These are phyloP conservation scores for Vombatus ursinus DNA, from an alignment of 2,113 vertebrate species.

Conservation along the genomic window DNA sequence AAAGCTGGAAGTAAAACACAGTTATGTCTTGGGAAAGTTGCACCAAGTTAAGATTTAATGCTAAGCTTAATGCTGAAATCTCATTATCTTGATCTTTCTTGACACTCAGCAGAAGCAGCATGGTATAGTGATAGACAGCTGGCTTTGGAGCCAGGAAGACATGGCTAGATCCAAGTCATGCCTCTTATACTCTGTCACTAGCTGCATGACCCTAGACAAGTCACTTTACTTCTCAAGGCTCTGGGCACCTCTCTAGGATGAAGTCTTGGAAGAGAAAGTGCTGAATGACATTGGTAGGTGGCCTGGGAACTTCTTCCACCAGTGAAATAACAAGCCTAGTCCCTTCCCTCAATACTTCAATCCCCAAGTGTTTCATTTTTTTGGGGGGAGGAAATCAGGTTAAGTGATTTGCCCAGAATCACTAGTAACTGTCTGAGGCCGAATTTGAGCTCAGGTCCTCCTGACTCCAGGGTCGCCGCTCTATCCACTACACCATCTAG, in stretches of 20 bases:
- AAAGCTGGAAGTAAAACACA: neutral
- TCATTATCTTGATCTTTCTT: neutral
- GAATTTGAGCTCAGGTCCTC: neutral
- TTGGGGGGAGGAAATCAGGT: too few species aligned
- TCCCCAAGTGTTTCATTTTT: neutral
- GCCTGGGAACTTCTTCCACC: neutral
- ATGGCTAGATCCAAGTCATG: neutral
- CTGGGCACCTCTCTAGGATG: neutral
- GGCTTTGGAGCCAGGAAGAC: neutral
- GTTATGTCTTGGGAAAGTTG: neutral
- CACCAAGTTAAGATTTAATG: neutral
- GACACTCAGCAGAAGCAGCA: neutral
- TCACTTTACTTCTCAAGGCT: neutral
- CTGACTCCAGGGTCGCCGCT: too few species aligned
- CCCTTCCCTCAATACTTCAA: neutral
- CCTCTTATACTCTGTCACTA: neutral
- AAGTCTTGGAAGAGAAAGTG: neutral
- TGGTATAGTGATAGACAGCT: neutral
- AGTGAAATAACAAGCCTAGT: neutral
- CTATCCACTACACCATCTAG: too few species aligned
- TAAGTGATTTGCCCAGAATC: neutral
- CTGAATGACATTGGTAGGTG: neutral
- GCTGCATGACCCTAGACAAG: neutral
- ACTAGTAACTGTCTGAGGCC: neutral
- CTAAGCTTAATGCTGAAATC: neutral